Evolutionary conservation across 2,113 vertebrate genomes (phyloP), one percentile per base, ranked within the genome.

Genomic region (Neogobius melanostomus): DNA sequence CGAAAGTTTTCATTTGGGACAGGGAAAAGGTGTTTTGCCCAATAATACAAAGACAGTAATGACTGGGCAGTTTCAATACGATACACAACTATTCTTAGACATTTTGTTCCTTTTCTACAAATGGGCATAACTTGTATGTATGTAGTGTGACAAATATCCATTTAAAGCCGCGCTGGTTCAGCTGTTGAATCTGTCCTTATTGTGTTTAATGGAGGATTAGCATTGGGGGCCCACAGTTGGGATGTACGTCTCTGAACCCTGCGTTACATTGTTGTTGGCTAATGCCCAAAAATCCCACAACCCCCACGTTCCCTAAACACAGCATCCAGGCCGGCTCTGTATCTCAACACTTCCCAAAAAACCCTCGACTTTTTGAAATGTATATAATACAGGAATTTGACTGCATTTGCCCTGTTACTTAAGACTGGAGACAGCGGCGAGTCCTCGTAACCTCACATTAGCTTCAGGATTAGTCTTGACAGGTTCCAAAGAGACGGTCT

Each of bases 201-300:
- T 77, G 17, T 21, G 51, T 42, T 45, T 8, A 42, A 44, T 45
- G 5, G 63, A 17, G 47, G 72, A 52, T 17, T 69, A 52, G 17
- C 68, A 57, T 48, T 12, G 59, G 46, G 11, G 11, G 43, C 5
- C 11, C 45, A 48, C 15, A 68, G 65, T 14, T 60, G 16, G 65
- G 52, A 57, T 66, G 48, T 57, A 52, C 64, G 53, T 68, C 76
- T 72, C 61, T 50, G 54, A 68, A 66, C 49, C 52, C 8, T 48
- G 21, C 49, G 51, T 43, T 63, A 64, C 71, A 61, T 82, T 79
- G 65, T 68, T 83, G 52, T 79, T 81, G 79, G 75, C 73, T 17
- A 14, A 10, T 54, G 17, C 45, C 52, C 79, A 85, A 42, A 54
- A 47, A 44, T 45, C 69, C 49, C 43, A 75, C 48, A 48, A 36